A percentile compares a stretch with the other conserved stretches of the same genome.
Conservation (phyloP, 2,888 invertebrate species). For the Eupsilia transversa region DNA sequence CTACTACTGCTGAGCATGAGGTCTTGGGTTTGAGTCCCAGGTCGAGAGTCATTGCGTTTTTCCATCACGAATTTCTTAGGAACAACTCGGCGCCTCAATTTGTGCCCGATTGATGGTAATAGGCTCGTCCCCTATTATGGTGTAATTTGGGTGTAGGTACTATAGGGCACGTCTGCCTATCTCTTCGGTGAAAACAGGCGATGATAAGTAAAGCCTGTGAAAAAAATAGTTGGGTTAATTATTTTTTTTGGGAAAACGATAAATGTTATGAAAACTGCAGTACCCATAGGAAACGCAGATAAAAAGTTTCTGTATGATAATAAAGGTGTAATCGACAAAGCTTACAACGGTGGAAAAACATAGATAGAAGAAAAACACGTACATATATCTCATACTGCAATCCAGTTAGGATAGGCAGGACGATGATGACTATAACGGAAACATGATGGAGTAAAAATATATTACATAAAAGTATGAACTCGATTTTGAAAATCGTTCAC, state of each 20-base stretch:
- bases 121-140: too few relatives aligned
- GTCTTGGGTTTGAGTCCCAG: too few relatives aligned
- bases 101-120: too few relatives aligned
- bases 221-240: not conserved
- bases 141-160: too few relatives aligned
- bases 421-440: not conserved
- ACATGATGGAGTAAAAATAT: not conserved
- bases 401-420: not conserved
- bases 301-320: too few relatives aligned
- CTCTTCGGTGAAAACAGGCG: too few relatives aligned
- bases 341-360: not conserved
- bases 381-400: not conserved
- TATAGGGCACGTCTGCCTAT: too few relatives aligned
- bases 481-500: constrained; percentile 3
- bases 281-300: not conserved
- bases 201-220: not conserved
- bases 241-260: not conserved
- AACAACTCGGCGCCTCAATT: too few relatives aligned
- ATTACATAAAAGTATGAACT: not conserved
- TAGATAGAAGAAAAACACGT: not conserved
- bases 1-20: too few relatives aligned
- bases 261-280: not conserved
- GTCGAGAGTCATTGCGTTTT: too few relatives aligned
- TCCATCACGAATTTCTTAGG: too few relatives aligned
- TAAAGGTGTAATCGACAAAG: not conserved